These are phyloP conservation scores for Lontra canadensis DNA, from an alignment of 2,113 vertebrate species.

Conservation along the genomic window DNA sequence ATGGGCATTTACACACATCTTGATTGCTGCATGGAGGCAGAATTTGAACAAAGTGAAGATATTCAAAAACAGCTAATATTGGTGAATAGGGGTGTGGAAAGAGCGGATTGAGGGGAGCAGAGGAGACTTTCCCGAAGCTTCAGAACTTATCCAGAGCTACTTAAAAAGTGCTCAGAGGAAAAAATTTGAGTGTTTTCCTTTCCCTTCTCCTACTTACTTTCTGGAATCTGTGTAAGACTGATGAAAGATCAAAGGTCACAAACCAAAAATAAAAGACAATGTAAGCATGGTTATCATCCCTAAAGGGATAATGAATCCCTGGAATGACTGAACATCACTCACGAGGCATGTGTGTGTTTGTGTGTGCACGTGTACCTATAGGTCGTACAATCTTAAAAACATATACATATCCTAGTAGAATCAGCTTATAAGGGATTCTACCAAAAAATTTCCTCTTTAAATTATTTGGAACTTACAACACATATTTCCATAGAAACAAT, in stretches of 20 bases:
- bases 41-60: not conserved
- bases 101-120: not conserved
- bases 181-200: not conserved
- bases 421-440: not conserved
- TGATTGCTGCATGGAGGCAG: not conserved
- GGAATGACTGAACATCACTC: too few relatives aligned
- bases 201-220: not conserved
- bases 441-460: not conserved
- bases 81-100: not conserved
- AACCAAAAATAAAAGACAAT: too few relatives aligned
- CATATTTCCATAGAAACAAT: not conserved
- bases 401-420: not conserved
- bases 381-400: not conserved
- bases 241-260: too few relatives aligned
- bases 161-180: not conserved
- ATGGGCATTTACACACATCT: not conserved
- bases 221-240: not conserved
- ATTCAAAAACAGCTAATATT: fast-evolving
- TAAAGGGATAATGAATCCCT: too few relatives aligned
- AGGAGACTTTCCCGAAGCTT: not conserved
- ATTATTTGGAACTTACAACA: not conserved
- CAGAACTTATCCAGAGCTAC: not conserved
- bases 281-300: too few relatives aligned
- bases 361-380: too few relatives aligned
- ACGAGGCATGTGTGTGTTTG: too few relatives aligned